Percentiles rank a stretch among this genome's conserved stretches.
Evolutionary conservation across 2,113 vertebrate genomes (phyloP).

Genomic region (Hippocampus comes): DNA sequence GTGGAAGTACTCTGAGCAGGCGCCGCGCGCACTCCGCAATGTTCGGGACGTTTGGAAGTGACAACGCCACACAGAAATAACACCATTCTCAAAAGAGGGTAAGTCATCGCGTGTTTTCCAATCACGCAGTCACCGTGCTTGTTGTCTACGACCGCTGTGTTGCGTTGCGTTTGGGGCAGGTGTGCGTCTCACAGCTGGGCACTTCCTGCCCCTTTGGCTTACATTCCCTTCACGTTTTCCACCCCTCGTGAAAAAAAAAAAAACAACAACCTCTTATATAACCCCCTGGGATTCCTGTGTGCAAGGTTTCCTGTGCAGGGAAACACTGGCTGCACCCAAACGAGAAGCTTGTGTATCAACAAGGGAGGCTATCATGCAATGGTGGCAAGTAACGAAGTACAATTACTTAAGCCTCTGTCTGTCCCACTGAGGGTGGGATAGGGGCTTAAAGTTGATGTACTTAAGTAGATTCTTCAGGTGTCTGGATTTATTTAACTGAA

Average conservation of each 20-base stretch:
- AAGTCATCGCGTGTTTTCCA: constrained; percentile 15
- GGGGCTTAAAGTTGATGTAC: too few species aligned
- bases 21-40: constrained; percentile 16
- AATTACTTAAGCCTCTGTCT: neutral
- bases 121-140: neutral
- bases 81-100: constrained; percentile 17
- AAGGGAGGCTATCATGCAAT: constrained; percentile 10
- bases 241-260: constrained; percentile 7
- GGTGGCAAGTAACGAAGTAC: neutral
- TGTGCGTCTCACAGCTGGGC: neutral
- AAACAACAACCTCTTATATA: constrained; percentile 56
- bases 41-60: constrained; percentile 34
- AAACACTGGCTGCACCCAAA: constrained; percentile 13
- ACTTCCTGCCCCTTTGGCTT: constrained; percentile 5
- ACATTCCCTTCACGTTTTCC: constrained; percentile 22
- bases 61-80: constrained; percentile 7
- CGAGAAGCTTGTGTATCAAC: neutral
- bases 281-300: constrained; percentile 48
- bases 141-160: neutral
- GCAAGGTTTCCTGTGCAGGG: constrained; percentile 32
- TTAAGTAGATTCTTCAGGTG: too few species aligned
- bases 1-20: constrained; percentile 12
- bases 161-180: neutral
- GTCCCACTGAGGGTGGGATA: too few species aligned
- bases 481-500: neutral